Percentiles rank a stretch among this genome's conserved stretches.
These are phyloP conservation scores for Etheostoma perlongum DNA, from an alignment of 2,797 vertebrate genomes.

Conservation along the genomic window DNA sequence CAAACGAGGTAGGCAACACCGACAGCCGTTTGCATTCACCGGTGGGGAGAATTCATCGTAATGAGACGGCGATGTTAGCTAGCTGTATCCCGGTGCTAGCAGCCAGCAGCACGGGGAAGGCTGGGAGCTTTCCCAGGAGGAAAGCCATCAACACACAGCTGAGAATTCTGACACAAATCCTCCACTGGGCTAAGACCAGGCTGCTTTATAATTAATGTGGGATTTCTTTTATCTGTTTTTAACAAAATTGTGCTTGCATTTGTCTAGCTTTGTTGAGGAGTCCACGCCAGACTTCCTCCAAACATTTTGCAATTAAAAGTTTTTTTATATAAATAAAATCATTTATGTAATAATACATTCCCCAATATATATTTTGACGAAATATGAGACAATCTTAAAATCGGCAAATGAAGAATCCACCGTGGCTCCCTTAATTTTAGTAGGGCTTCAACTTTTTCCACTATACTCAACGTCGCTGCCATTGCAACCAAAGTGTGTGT, in stretches of 20 bases:
- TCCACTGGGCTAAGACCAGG: not conserved
- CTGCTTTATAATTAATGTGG: accelerated
- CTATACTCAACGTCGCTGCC: not conserved
- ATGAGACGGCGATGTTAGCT: slow-evolving; percentile 47
- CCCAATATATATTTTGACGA: accelerated
- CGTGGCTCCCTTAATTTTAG: accelerated
- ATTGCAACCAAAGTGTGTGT: not conserved
- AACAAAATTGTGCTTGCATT: not conserved
- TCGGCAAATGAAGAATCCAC: slow-evolving; percentile 13
- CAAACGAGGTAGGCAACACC: slow-evolving; percentile 55
- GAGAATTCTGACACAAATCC: not conserved
- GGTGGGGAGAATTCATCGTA: not conserved
- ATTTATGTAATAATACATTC: accelerated
- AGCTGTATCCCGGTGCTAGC: slow-evolving; percentile 45
- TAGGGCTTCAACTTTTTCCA: slow-evolving; percentile 15
- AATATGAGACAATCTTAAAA: accelerated
- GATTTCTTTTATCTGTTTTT: not conserved
- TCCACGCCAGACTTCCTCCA: slow-evolving; percentile 26
- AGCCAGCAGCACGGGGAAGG: slow-evolving; percentile 1
- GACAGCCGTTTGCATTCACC: not conserved
- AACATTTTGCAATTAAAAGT: accelerated
- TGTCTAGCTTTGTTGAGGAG: slow-evolving; percentile 34
- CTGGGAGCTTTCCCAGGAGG: slow-evolving; percentile 9
- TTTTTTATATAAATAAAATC: accelerated
- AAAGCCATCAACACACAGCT: slow-evolving; percentile 3